Evolutionary conservation across 2,113 vertebrate species (phyloP).

Genomic region (Engystomops pustulosus): DNA sequence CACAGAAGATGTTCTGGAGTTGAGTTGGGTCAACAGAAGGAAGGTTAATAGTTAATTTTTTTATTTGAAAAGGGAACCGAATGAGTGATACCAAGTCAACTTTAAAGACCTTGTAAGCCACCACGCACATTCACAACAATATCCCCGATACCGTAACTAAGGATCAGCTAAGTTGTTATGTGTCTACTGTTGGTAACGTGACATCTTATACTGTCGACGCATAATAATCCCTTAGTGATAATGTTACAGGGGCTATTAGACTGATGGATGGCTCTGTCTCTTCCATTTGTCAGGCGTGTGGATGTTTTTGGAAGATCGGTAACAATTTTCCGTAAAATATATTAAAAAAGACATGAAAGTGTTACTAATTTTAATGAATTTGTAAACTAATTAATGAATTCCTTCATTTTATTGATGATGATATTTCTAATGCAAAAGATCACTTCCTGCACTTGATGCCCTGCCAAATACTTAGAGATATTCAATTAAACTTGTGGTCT

Average conservation of each 20-base stretch:
- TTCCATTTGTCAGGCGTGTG: neutral
- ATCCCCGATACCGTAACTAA: neutral
- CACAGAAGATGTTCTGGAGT: neutral
- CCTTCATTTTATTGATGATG: neutral
- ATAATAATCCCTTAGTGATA: neutral
- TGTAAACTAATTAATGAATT: neutral
- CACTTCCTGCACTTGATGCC: neutral
- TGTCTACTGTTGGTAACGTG: neutral
- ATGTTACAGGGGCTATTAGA: neutral
- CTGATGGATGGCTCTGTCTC: neutral
- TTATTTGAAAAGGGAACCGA: neutral
- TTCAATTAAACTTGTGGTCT: slow-evolving; percentile 7
- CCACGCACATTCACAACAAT: neutral
- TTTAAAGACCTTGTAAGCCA: neutral
- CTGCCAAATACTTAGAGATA: neutral
- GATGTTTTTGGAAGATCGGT: neutral
- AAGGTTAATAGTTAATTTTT: neutral
- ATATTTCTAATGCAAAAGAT: neutral
- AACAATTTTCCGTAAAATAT: neutral
- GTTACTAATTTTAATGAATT: neutral
- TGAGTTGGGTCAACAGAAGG: neutral
- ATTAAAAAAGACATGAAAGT: neutral
- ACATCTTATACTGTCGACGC: neutral
- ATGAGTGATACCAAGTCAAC: neutral
- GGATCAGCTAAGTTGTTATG: neutral